Base-by-base conservation (phyloP, 2,113 vertebrate genomes). In the Forbesichthys papilliferus region DNA sequence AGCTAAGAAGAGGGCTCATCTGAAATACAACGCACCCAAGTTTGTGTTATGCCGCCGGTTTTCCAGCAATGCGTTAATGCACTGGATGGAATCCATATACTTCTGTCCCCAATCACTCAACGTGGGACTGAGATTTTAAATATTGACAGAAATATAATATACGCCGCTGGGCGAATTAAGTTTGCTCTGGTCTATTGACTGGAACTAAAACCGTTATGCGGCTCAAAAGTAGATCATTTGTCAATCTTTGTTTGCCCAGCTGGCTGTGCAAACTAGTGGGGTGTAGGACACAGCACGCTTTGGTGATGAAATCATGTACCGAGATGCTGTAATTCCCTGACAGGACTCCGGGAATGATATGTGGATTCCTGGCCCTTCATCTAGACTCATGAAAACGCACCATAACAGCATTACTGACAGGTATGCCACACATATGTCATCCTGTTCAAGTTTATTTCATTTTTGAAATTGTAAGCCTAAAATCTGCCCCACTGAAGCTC, bases 251-350 rank as follows among this genome's bases (percentile, higher is more conserved):
- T 84, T 75, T 70, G 47, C 51, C 11, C 54, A 58, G 69, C 3
- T 0, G 5, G 2, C 8, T n/a, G 52, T 42, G 65, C 54, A 64
- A 78, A 64, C 11, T 55, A 65, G 68, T 55, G 78, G 73, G 6
- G 69, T 61, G 58, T 0, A 59, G 68, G 73, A 73, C 63, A 74
- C 48, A 33, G 68, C 71, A 74, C 48, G 69, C 72, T 55, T 64
- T 77, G 72, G 59, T 91, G 89, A 91, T 83, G 89, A 86, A 89
- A 90, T 79, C 74, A 76, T 66, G 84, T 51, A 79, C 64, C 73
- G 72, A 79, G 69, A 84, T 74, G 52, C 65, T 84, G 88, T 74
- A 88, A 90, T 85, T 64, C 47, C 47, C 74, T 58, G 33, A 27
- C 27, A 27, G 27, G 27, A 27, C 27, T 2, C 27, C 27, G 27